Base-by-base conservation (phyloP, 2,113 vertebrate genomes). In the Bubo scandiacus region DNA sequence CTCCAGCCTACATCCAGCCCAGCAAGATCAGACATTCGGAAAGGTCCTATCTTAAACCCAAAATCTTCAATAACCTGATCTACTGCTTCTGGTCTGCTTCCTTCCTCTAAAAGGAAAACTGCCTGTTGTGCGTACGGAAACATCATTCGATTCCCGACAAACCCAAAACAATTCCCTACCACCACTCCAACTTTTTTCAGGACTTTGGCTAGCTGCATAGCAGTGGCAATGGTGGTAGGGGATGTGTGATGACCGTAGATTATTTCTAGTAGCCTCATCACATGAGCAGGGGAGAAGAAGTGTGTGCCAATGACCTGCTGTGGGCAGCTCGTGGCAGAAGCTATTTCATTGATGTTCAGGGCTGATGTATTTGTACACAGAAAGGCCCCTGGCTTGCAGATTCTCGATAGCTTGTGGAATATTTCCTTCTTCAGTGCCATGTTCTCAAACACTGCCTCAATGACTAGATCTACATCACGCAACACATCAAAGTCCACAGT, bases 371-470 rank as follows among this genome's bases (percentile, higher is more conserved):
- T 99, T 71, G 98, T 98, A 95, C 98, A 99, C 74, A 99, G 94
- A 20, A 99, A 88, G 11, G 99, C 95, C 52, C 77, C 97, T 2
- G 98, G 98, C 92, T 98, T 98, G 94, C 99, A 99, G 70, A 98
- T 20, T 1, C 89, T 87, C 1, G 99, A 98, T 22, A 99, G 97
- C 87, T 99, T 98, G 34, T 84, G 93, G 95, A 99, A 99, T 92
- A 99, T 97, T 49, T 94, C 92, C 90, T 98, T 98, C 97, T 99
- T 99, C 36, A 99, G 96, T 6, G 74, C 92, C 98, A 99, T 98
- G 79, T 99, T 98, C 96, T 99, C 99, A 97, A 99, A 99, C 65
- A 99, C 99, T 8, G 99, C 99, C 96, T 99, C 99, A 5, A 99
- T 98, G 59, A 99, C 98, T 68, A 99, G 96, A 91, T 99, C 99